These are phyloP conservation scores for Ecdyonurus torrentis DNA, from an alignment of 2,888 invertebrate genomes.

Conservation along the genomic window DNA sequence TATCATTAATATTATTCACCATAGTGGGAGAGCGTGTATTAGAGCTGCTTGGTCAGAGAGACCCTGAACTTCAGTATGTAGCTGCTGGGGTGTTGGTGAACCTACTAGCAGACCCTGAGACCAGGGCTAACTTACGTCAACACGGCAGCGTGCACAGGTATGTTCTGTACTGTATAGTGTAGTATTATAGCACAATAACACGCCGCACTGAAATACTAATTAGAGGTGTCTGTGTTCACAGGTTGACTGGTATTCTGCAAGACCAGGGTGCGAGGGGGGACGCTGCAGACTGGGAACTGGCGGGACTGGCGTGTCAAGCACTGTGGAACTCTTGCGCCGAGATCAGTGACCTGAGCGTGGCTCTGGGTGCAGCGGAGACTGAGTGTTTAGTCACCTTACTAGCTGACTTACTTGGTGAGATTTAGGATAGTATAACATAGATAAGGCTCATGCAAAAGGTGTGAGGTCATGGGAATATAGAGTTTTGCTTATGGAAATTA, in stretches of 20 bases:
- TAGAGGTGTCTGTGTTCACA: no score
- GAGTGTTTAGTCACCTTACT: conserved; percentile 34
- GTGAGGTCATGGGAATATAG: no score
- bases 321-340: conserved; percentile 53
- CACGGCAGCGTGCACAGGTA: conserved; percentile 29
- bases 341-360: conserved; percentile 28
- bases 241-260: conserved; percentile 35
- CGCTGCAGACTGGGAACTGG: conserved; percentile 42
- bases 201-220: no score
- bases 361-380: conserved; percentile 32
- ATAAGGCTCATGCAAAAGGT: no score
- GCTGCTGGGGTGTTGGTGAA: conserved; percentile 65
- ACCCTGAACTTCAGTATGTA: not conserved
- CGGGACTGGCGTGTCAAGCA: conserved; percentile 55
- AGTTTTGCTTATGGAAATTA: no score
- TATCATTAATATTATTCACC: no score
- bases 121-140: conserved; percentile 34
- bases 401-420: conserved; percentile 34
- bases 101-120: conserved; percentile 43
- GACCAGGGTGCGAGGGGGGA: conserved; percentile 45
- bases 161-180: no score
- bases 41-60: conserved; percentile 39
- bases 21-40: not conserved
- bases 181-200: no score
- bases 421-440: no score